These are phyloP conservation scores for Toxotes chatareus DNA, from an alignment of 2,113 vertebrate species.

Conservation along the genomic window DNA sequence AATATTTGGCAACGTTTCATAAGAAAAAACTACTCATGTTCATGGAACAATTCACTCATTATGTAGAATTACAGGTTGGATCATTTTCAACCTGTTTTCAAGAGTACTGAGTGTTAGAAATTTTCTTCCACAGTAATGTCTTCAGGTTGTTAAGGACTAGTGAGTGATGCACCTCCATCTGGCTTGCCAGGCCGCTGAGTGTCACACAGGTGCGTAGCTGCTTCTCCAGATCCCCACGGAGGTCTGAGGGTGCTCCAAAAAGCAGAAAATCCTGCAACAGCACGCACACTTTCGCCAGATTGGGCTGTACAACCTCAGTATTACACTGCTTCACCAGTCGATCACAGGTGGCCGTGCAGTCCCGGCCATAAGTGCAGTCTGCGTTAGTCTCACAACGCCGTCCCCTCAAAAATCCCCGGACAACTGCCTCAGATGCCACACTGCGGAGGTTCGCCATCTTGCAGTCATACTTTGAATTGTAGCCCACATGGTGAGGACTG, in stretches of 20 bases:
- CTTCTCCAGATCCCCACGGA: constrained; percentile 90
- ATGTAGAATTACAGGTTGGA: not conserved
- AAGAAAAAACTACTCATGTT: constrained; percentile 7
- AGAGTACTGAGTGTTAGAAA: constrained; percentile 95
- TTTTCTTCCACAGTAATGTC: constrained; percentile 95
- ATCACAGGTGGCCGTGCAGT: constrained; percentile 93
- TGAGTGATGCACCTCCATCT: constrained; percentile 97
- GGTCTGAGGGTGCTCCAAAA: constrained; percentile 86
- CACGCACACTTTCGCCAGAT: constrained; percentile 94
- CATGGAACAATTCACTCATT: not conserved
- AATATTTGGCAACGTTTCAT: constrained; percentile 27
- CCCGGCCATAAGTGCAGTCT: constrained; percentile 93
- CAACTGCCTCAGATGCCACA: constrained; percentile 89
- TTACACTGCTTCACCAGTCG: constrained; percentile 94
- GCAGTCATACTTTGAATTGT: constrained; percentile 93
- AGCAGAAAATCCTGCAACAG: constrained; percentile 93
- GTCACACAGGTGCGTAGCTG: constrained; percentile 95
- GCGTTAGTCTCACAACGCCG: constrained; percentile 90
- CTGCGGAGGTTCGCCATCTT: constrained; percentile 92
- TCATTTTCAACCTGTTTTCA: constrained; percentile 66
- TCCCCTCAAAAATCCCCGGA: constrained; percentile 90
- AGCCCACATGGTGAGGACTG: constrained; percentile 89
- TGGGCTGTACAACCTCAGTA: constrained; percentile 92
- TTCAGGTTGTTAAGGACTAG: constrained; percentile 97
- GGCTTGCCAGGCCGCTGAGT: constrained; percentile 93